Evolutionary conservation across 1,140 invertebrate genomes (phyloP), one percentile per base, ranked within the genome.

Genomic region (Drosophila virilis): DNA sequence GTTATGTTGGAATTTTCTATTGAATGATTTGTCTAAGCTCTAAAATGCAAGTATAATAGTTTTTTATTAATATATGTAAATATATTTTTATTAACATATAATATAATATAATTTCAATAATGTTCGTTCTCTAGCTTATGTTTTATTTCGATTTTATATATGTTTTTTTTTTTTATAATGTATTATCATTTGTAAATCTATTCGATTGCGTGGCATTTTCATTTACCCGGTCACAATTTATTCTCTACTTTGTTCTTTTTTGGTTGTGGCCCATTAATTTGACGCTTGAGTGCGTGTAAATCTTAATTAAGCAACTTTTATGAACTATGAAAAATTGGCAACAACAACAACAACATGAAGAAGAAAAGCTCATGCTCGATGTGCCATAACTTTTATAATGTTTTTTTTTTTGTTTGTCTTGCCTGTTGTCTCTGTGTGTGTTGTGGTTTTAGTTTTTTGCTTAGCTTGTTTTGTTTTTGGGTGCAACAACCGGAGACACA

Each of bases 301-400:
- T 72, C 73, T 76, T 78, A 78, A 78, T 78, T 76, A 76, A 60
- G 64, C 73, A 76, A 78, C 52, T 72, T 76, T 76, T 76, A 73
- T 72, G 58, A 64, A 76, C 58, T 66, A 61, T 72, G 61, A 62
- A 59, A 69, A 69, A 75, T 50, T 60, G 43, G 33, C 54, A 61
- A 58, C 57, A 51, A 74, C 17, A 57, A 43, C 33, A 40, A 35
- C 8, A 61, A 70, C 17, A 58, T 32, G n/a, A 45, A 43, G n/a
- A 38, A 43, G 7, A 60, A 48, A 15, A 50, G 12, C 37, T n/a
- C 15, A 57, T 12, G 45, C 50, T 60, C 38, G 48, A 55, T 38
- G 54, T 57, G 61, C 40, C 46, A 65, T 51, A 68, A 55, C 28
- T 46, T 51, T 66, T 52, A 64, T 71, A 50, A 69, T 38, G 48